These are phyloP conservation scores for Hydrotaea diabolus DNA, from an alignment of 2,888 invertebrate genomes.

Conservation along the genomic window DNA sequence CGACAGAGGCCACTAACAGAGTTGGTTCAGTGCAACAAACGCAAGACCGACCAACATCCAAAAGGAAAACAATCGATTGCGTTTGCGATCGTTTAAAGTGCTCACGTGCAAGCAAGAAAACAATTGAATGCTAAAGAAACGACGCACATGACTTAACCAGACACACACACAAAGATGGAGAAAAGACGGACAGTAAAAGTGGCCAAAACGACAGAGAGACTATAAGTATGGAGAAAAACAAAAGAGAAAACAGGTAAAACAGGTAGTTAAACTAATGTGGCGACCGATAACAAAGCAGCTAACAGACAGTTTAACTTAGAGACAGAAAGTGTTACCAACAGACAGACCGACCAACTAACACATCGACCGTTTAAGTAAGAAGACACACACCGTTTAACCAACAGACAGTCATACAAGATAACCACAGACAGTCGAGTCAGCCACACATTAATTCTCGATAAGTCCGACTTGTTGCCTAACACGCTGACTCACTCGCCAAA, in stretches of 20 bases:
- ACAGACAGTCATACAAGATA: neutral
- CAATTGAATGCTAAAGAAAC: constrained; percentile 31
- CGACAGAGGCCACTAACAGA: neutral
- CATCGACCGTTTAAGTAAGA: neutral
- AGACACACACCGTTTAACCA: neutral
- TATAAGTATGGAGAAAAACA: constrained; percentile 27
- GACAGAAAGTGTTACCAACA: neutral
- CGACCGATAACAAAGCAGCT: neutral
- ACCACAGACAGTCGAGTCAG: neutral
- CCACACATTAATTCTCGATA: neutral
- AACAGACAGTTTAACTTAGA: neutral
- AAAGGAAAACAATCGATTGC: constrained; percentile 10
- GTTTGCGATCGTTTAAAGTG: constrained; percentile 37
- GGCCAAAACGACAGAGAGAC: neutral
- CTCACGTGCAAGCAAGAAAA: constrained; percentile 62
- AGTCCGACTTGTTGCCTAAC: neutral
- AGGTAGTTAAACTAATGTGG: constrained; percentile 58
- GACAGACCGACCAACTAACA: neutral
- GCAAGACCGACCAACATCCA: too few species aligned
- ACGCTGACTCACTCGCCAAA: neutral
- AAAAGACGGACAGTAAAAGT: neutral
- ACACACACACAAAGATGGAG: neutral
- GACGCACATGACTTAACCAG: constrained; percentile 49
- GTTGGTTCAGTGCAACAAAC: constrained; percentile 38
- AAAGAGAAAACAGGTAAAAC: constrained; percentile 54